Base-by-base conservation (phyloP, 1,140 invertebrate species). In the Pantala flavescens region DNA sequence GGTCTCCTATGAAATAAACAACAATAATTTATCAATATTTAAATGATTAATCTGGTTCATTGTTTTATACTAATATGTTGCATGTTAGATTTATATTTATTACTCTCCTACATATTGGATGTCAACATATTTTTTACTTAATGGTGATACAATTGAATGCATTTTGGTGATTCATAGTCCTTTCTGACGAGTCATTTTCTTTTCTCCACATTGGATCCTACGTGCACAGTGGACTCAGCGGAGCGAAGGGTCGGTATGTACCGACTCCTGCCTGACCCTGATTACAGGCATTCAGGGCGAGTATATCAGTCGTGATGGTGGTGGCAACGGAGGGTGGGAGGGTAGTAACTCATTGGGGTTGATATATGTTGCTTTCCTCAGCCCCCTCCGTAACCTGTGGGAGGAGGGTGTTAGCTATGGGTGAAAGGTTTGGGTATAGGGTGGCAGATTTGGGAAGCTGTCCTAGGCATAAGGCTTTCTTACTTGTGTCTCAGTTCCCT, bases 211-310 rank as follows among this genome's bases (percentile, higher is more conserved):
- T 63, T 63, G 49, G 49, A 63, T 21, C 49, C 49, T 63, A 63
- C 49, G 49, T 14, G 12, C 49, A 63, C 49, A 63, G 49, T 63
- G 49, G 49, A 63, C 49, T 63, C 49, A 21, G 49, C 49, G 49
- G 49, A 63, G 49, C 49, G n/a, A 63, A 63, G 49, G 49, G 49
- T 63, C 49, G 49, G 49, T 63, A 63, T 63, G 49, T 63, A 63
- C 49, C 49, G 49, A 63, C 49, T 63, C 49, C 49, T 63, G 49
- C n/a, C 49, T 63, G 49, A 63, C n/a, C 49, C 49, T 21, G 49
- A 63, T 63, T 63, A 63, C 49, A 63, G 49, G 49, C 49, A 63
- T 16, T 63, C 49, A 21, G 49, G 49, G 14, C 49, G 49, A 63
- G 49, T 63, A 21, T 63, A 16, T 63, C 49, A 63, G 49, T 63